A percentile compares a stretch with the other conserved stretches of the same genome.
phyloP scores from a whole-genome alignment of 1,140 invertebrate species.

The Spodoptera frugiperda region DNA sequence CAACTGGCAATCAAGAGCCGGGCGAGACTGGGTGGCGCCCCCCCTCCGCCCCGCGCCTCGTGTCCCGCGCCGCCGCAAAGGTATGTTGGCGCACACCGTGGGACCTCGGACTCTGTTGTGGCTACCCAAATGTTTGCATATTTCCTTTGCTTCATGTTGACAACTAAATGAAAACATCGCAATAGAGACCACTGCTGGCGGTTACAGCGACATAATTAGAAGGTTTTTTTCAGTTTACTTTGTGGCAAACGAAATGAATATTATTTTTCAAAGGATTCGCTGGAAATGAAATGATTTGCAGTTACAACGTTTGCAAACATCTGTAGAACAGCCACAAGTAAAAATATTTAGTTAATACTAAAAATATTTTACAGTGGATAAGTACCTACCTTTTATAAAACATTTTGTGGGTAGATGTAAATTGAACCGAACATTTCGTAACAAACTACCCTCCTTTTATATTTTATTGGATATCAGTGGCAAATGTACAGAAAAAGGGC shows the following conservation, averaged over 20 bases:
- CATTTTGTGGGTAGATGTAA: neutral
- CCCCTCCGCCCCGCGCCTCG: slow-evolving; percentile 48
- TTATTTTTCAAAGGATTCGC: neutral
- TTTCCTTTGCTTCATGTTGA: slow-evolving; percentile 16
- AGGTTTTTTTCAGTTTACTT: neutral
- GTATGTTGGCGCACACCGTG: slow-evolving; percentile 71
- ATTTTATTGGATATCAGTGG: slow-evolving; percentile 7
- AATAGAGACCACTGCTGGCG: neutral
- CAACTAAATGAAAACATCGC: slow-evolving; percentile 10
- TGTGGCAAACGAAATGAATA: neutral
- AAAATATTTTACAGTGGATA: too few relatives aligned
- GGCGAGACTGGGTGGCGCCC: slow-evolving; percentile 58
- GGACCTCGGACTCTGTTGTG: slow-evolving; percentile 48
- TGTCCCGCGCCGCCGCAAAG: slow-evolving; percentile 55
- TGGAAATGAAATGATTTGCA: neutral
- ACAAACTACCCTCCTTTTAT: slow-evolving; percentile 20
- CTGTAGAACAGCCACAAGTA: neutral
- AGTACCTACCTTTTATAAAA: too few relatives aligned
- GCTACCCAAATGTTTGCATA: slow-evolving; percentile 29
- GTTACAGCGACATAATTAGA: neutral
- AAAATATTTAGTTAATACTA: neutral
- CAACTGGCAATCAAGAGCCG: slow-evolving; percentile 66
- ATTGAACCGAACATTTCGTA: slow-evolving; percentile 15
- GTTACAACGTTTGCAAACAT: too few relatives aligned
- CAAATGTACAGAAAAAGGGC: slow-evolving; percentile 10